Base-by-base conservation (phyloP, 2,888 invertebrate species). In the Drosophila picticornis region DNA sequence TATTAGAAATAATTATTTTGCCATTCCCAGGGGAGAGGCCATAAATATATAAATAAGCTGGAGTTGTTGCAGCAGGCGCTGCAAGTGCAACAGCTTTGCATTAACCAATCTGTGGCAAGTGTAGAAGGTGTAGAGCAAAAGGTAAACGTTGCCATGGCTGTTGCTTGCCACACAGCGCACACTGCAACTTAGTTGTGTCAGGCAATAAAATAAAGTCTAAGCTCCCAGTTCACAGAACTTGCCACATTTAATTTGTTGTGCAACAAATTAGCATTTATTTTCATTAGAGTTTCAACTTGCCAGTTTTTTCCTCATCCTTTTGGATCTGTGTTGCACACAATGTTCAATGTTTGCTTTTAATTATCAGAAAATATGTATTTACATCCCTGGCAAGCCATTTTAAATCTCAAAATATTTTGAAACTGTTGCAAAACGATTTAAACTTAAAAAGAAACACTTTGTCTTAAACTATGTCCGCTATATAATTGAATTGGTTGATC, bases 181-280 rank as follows among this genome's bases (percentile, higher is more conserved):
- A 73, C 56, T 71, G 81, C 88, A 88, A 81, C 83, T 76, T 81
- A 68, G 77, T 81, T 85, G 85, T 80, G 88, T 76, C 85, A 83
- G 77, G 85, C 85, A 85, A 85, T 85, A 85, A 85, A 86, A 85
- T 85, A 88, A 80, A 85, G 88, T 85, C 85, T 85, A 83, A 85
- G 88, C 77, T 79, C 68, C 53, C 69, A 57, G 82, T 70, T 67
- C 70, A 60, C 70, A 65, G 67, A 69, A 78, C 74, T 71, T 70
- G 81, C 77, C 81, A 90, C 88, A 83, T 85, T 88, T 91, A 92
- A 92, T 92, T 92, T 91, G 92, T 92, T 92, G 90, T 81, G 91
- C 84, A 92, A 90, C 91, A 92, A 92, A 92, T 91, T 92, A 92
- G 88, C 91, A 92, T 92, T 91, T 83, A 90, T 91, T 90, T 88